Evolutionary conservation across 2,113 vertebrate genomes (phyloP).

Genomic region (Nerophis ophidion): DNA sequence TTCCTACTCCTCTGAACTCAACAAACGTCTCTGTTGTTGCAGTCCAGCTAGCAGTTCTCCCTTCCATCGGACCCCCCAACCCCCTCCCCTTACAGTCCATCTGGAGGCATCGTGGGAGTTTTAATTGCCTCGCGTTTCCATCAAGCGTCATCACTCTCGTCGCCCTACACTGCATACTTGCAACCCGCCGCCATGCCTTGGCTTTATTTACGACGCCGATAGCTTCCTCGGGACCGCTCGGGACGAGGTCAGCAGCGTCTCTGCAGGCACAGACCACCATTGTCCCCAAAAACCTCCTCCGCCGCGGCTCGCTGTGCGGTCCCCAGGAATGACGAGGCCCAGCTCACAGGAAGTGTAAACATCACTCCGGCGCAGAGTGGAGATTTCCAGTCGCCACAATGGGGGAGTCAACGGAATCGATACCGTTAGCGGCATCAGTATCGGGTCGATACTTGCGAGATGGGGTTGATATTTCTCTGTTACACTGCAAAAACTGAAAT

Average conservation of each 20-base stretch:
- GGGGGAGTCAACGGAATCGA: no score
- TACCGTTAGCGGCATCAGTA: no score
- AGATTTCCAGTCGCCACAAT: slow-evolving; percentile 7
- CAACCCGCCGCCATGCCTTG: slow-evolving; percentile 74
- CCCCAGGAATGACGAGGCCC: slow-evolving; percentile 13
- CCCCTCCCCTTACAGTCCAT: slow-evolving; percentile 19
- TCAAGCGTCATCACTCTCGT: slow-evolving; percentile 69
- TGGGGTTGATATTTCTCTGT: no score
- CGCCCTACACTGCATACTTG: slow-evolving; percentile 72
- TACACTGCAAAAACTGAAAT: no score
- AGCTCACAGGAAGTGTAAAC: slow-evolving; percentile 26
- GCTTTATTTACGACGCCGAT: slow-evolving; percentile 60
- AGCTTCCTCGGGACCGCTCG: slow-evolving; percentile 31
- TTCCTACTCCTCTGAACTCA: slow-evolving; percentile 59
- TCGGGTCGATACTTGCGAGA: no score
- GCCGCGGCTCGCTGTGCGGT: no score
- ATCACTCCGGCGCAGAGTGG: slow-evolving; percentile 4
- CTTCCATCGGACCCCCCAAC: slow-evolving; percentile 15
- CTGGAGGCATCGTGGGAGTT: slow-evolving; percentile 70
- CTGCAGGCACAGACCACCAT: slow-evolving; percentile 49
- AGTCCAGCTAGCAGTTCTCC: slow-evolving; percentile 14
- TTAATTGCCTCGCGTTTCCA: slow-evolving; percentile 72
- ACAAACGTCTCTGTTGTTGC: slow-evolving; percentile 67
- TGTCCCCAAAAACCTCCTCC: slow-evolving; percentile 45
- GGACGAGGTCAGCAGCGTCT: slow-evolving; percentile 58